A percentile compares a stretch with the other conserved stretches of the same genome.
phyloP scores from a whole-genome alignment of 2,888 invertebrate species.

The Tachina fera region DNA sequence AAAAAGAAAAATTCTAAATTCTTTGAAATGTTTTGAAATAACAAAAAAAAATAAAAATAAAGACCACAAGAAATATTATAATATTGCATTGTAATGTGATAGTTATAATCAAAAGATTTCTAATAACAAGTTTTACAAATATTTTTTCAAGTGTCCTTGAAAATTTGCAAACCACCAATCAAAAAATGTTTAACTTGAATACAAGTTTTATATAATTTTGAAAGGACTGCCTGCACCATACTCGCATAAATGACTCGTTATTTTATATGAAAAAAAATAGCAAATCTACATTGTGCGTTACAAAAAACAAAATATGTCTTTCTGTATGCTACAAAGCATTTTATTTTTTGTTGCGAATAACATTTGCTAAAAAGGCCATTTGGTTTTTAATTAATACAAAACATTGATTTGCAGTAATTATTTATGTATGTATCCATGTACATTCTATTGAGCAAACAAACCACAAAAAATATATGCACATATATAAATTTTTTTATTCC shows the following conservation, averaged over 20 bases:
- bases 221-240: neutral
- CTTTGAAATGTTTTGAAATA: neutral
- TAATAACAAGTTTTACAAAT: conserved; percentile 1
- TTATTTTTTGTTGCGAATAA: neutral
- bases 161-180: neutral
- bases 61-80: neutral
- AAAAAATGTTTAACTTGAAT: neutral
- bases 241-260: neutral
- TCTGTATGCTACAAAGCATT: neutral
- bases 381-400: neutral
- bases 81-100: neutral
- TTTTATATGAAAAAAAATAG: neutral
- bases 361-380: too few relatives aligned
- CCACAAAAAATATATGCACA: neutral
- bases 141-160: conserved; percentile 32
- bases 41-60: neutral
- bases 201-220: neutral
- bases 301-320: neutral
- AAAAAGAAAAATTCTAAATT: neutral
- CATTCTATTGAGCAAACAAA: neutral
- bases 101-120: neutral
- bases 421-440: too few relatives aligned
- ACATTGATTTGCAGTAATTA: neutral
- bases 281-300: neutral
- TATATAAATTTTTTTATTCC: too few relatives aligned